phyloP scores from a whole-genome alignment of 2,113 vertebrate species.

The Strix uralensis region DNA sequence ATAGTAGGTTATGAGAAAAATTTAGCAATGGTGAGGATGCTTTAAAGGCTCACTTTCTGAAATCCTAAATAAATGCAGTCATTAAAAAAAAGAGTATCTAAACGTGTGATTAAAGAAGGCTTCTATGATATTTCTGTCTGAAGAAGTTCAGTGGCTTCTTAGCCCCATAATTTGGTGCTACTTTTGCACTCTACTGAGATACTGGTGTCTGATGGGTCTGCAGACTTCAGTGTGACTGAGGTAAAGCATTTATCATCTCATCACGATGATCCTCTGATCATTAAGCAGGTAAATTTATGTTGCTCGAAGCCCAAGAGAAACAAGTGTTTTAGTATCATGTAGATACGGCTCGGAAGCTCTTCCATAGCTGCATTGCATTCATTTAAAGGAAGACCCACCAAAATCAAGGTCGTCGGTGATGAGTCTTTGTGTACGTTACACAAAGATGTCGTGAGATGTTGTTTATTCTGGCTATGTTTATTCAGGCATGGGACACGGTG shows the following conservation, averaged over 20 bases:
- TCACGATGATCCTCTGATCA: background rate
- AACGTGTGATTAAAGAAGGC: background rate
- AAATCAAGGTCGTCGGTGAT: background rate
- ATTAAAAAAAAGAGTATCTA: background rate
- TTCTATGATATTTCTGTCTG: background rate
- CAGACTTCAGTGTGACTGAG: background rate
- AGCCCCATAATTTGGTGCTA: background rate
- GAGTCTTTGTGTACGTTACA: background rate
- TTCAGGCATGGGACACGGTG: slow-evolving; percentile 93
- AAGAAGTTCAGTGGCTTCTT: background rate
- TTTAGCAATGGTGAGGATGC: background rate
- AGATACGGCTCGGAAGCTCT: background rate
- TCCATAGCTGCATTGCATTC: background rate
- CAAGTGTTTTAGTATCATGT: background rate
- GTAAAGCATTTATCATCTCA: background rate
- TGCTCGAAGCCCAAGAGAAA: background rate
- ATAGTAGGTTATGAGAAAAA: background rate
- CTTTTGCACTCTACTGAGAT: background rate
- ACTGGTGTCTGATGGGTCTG: background rate
- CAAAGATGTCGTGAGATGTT: background rate
- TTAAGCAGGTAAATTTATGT: background rate
- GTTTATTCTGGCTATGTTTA: background rate
- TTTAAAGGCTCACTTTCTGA: background rate
- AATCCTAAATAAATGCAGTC: background rate
- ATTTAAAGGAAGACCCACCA: background rate